These are phyloP conservation scores for Elymnias hypermnestra DNA, from an alignment of 1,140 invertebrate genomes.

Conservation along the genomic window DNA sequence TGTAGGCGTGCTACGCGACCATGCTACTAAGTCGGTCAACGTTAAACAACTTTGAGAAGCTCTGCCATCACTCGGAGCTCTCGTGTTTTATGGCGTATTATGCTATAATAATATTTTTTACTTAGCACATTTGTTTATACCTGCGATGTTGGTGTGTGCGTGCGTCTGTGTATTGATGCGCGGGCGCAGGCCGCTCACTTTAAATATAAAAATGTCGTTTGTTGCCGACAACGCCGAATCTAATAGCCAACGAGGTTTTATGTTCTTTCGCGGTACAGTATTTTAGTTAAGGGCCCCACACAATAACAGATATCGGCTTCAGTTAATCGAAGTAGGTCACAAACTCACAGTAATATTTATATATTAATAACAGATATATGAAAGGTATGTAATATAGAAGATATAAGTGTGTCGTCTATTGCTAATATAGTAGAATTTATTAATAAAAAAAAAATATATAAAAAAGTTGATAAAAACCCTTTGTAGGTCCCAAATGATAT, in stretches of 20 bases:
- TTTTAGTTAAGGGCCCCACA: slow-evolving; percentile 46
- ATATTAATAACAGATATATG: too few relatives aligned
- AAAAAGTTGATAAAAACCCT: too few relatives aligned
- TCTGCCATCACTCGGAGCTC: slow-evolving; percentile 28
- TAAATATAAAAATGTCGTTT: slow-evolving; percentile 57
- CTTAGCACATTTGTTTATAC: slow-evolving; percentile 70
- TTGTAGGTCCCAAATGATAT: too few relatives aligned
- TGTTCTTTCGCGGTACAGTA: slow-evolving; percentile 51
- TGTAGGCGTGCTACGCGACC: slow-evolving; percentile 34
- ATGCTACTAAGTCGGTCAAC: slow-evolving; percentile 4
- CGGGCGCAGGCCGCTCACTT: slow-evolving; percentile 32
- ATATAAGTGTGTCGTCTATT: too few relatives aligned
- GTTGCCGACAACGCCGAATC: slow-evolving; percentile 40
- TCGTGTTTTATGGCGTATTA: slow-evolving; percentile 71
- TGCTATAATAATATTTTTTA: slow-evolving; percentile 74
- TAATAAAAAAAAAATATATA: too few relatives aligned
- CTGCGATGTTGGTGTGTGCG: slow-evolving; percentile 26
- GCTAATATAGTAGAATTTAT: too few relatives aligned
- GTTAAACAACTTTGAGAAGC: slow-evolving; percentile 49
- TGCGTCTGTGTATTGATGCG: slow-evolving; percentile 23
- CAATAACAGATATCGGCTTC: too few relatives aligned
- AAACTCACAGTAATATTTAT: too few relatives aligned
- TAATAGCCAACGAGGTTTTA: slow-evolving; percentile 58
- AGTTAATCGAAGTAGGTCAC: too few relatives aligned
- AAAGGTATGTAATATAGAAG: too few relatives aligned